Percentiles rank a stretch among this genome's conserved stretches.
These are phyloP conservation scores for Cotesia chilonis DNA, from an alignment of 1,140 invertebrate genomes.

Conservation along the genomic window DNA sequence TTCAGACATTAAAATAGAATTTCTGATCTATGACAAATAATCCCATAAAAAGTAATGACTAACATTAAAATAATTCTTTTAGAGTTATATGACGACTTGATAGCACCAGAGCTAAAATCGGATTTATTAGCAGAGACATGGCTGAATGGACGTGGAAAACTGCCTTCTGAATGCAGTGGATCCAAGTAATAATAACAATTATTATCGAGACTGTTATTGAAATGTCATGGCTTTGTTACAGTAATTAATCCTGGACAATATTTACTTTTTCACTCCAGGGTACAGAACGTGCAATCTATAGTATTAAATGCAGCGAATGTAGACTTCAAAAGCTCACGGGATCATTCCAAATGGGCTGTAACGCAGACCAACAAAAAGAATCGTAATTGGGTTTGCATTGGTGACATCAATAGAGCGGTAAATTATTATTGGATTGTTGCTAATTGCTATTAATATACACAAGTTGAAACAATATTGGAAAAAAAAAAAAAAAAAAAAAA, in stretches of 20 bases:
- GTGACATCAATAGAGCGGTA: constrained; percentile 92
- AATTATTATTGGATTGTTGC: constrained; percentile 43
- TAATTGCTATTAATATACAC: too few species aligned
- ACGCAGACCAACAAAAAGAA: constrained; percentile 66
- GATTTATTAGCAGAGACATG: constrained; percentile 86
- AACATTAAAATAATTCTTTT: constrained; percentile 41
- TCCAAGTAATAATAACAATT: constrained; percentile 64
- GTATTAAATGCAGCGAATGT: constrained; percentile 66
- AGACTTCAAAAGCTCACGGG: constrained; percentile 76
- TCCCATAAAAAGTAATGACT: constrained; percentile 24
- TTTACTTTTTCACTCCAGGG: constrained; percentile 63
- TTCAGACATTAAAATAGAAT: too few species aligned
- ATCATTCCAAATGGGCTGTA: constrained; percentile 95
- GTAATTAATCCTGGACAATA: constrained; percentile 29
- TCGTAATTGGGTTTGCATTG: constrained; percentile 83
- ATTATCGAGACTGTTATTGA: constrained; percentile 15
- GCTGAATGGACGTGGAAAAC: constrained; percentile 80
- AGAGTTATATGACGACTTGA: constrained; percentile 85
- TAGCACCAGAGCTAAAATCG: constrained; percentile 76
- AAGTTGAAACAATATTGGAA: too few species aligned
- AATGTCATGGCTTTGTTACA: constrained; percentile 18
- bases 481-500: too few species aligned
- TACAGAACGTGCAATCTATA: constrained; percentile 75
- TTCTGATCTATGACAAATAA: too few species aligned
- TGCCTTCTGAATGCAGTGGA: constrained; percentile 74